Base-by-base conservation (phyloP, 1,140 invertebrate species). In the Venturia canescens region DNA sequence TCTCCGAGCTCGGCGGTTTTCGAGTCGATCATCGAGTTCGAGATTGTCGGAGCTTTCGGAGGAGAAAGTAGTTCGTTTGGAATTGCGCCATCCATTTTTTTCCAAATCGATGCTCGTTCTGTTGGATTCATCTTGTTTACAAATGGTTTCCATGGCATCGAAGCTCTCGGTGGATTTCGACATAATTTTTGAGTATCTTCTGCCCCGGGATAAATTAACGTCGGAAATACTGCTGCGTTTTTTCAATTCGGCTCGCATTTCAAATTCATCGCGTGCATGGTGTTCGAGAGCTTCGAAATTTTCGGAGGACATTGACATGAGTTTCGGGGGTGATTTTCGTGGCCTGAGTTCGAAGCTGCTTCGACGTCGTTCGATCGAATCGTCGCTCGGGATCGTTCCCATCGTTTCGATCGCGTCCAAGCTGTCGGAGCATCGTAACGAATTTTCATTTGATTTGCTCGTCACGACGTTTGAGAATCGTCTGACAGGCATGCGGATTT, bases 301-400 rank as follows among this genome's bases (percentile, higher is more conserved):
- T 50, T 92, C 91, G 18, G 90, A 89, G 0, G 91, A 92, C 50
- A 91, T 91, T 0, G 90, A 92, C 29, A 91, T 90, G 7, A 86
- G 71, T 63, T 89, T 91, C 0, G 85, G 81, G 66, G 76, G 27
- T 63, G 26, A 38, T 80, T 48, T 80, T 2, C 86, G 83, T 0
- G 80, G 82, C 18, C 88, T 76, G 1, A 90, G 84, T 21, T 90
- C 90, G 53, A 90, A 89, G 67, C 88, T 88, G 70, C 86, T 87
- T 21, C 89, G 84, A 11, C 90, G 84, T n/a, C 87, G 86, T 21
- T 90, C 90, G 63, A 90, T 88, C 0, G 87, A 89, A 31, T 88
- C 85, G 67, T 91, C 89, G 79, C 88, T 89, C 34, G 83, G 80
- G 5, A 87, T 77, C 0, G 85, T 82, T 13, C 89, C 87, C 7